These are phyloP conservation scores for Pseudopleuronectes americanus DNA, from an alignment of 2,797 vertebrate species.

Conservation along the genomic window DNA sequence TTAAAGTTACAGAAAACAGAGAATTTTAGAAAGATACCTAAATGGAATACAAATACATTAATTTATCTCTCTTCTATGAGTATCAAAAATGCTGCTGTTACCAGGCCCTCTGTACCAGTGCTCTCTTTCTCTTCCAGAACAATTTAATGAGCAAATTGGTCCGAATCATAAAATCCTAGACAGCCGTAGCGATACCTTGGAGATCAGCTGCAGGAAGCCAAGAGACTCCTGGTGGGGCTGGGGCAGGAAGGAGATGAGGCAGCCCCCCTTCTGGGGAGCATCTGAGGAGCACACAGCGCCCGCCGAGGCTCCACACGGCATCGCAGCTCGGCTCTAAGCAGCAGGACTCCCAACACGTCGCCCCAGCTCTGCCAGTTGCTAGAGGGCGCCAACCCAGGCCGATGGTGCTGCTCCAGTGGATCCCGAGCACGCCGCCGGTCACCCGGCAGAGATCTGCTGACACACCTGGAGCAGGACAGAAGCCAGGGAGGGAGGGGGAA, in stretches of 20 bases:
- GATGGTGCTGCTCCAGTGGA: slow-evolving; percentile 81
- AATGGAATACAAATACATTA: neutral
- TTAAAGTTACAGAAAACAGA: neutral
- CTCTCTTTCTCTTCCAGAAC: neutral
- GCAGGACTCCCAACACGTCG: slow-evolving; percentile 86
- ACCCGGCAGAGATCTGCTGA: slow-evolving; percentile 78
- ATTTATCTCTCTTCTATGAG: neutral
- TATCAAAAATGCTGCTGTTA: neutral
- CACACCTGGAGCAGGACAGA: slow-evolving; percentile 59
- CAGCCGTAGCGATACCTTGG: slow-evolving; percentile 58
- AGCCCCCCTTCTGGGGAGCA: slow-evolving; percentile 80
- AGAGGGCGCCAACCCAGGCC: slow-evolving; percentile 81
- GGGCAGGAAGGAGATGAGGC: slow-evolving; percentile 79
- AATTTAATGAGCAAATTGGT: neutral
- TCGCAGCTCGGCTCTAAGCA: slow-evolving; percentile 88
- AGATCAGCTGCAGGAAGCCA: slow-evolving; percentile 82
- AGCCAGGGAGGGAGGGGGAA: neutral
- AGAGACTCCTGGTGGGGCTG: slow-evolving; percentile 78
- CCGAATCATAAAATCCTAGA: neutral
- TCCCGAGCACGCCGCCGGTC: slow-evolving; percentile 81
- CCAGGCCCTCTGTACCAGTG: neutral
- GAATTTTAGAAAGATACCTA: neutral
- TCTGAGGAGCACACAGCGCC: slow-evolving; percentile 89
- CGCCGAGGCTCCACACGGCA: slow-evolving; percentile 91
- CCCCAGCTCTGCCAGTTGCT: slow-evolving; percentile 70